Percentiles rank a stretch among this genome's conserved stretches.
Evolutionary conservation across 2,888 invertebrate species (phyloP).

Genomic region (Linnaemya vulpina): DNA sequence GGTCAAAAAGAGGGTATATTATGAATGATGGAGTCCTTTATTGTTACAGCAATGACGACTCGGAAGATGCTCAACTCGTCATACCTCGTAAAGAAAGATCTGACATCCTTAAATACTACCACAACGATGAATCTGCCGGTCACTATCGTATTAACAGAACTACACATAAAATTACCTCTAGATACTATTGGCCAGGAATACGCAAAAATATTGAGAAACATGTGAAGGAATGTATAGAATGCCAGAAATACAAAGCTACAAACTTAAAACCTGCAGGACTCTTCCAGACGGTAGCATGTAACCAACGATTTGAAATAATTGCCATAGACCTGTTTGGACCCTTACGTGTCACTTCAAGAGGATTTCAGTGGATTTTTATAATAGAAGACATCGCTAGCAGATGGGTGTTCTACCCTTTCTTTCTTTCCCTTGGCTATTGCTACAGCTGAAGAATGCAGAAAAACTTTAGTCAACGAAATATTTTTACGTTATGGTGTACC

Average conservation of each 20-base stretch:
- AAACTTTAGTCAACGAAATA: background rate
- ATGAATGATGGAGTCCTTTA: constrained; percentile 10
- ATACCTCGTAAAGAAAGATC: background rate
- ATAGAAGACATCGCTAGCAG: background rate
- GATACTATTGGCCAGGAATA: constrained; percentile 36
- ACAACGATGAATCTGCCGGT: constrained; percentile 33
- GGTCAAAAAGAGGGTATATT: constrained; percentile 31
- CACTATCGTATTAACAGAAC: constrained; percentile 49
- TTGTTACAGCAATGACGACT: constrained; percentile 35
- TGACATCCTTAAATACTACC: background rate
- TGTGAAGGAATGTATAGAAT: constrained; percentile 48
- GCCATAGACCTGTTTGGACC: background rate
- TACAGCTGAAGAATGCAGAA: background rate
- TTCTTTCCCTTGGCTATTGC: background rate
- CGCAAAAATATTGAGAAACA: constrained; percentile 17
- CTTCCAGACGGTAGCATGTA: constrained; percentile 63
- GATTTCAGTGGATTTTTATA: background rate
- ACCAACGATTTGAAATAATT: constrained; percentile 68
- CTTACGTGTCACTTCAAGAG: background rate
- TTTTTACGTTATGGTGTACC: too few species aligned
- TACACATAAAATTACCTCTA: constrained; percentile 10
- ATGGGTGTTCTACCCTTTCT: background rate
- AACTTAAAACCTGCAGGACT: constrained; percentile 70
- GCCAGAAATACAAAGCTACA: constrained; percentile 63
- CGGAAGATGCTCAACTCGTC: constrained; percentile 32